Base-by-base conservation (phyloP, 2,113 vertebrate genomes). In the Crocuta crocuta region DNA sequence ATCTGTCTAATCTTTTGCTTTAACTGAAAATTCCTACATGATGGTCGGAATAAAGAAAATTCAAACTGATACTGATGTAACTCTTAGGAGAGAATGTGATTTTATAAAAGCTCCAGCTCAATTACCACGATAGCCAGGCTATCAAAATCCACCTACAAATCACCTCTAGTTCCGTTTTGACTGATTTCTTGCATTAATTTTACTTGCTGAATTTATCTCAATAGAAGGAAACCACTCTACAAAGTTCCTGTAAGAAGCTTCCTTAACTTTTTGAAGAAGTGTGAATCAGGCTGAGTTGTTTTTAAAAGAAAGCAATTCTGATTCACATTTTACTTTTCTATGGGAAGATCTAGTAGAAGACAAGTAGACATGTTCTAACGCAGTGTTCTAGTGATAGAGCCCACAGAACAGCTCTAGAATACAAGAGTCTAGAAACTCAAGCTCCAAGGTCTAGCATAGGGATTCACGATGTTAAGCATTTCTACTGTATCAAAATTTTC, bases 71-170 rank as follows among this genome's bases (percentile, higher is more conserved):
- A 85, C 31, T 95, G 78, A 92, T 83, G 16, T 92, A 80, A 82
- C 97, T 93, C 66, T 97, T 28, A 78, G 58, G 61, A 85, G n/a
- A 66, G 58, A 93, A 81, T 15, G 63, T 87, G 61, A 81, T 73
- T 94, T 95, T 80, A 63, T 76, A 84, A 90, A 96, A 96, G 28
- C 71, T 96, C 84, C 93, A 97, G 43, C 85, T 97, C 71, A 96
- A 97, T 96, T 98, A 98, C 23, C 9, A 81, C 35, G 48, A 97
- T 92, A 96, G 73, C 28, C 45, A 88, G 39, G 11, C 83, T 92
- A 79, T 16, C 85, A 97, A 96, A 97, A 85, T 95, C 55, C 45
- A 84, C 87, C 92, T 96, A 71, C 95, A 24, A 97, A 93, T 89
- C 48, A 89, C 73, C 55, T 96, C 63, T 94, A 86, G 65, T 76